Conservation (phyloP, 2,797 vertebrate genomes). For the Alectoris magna region DNA sequence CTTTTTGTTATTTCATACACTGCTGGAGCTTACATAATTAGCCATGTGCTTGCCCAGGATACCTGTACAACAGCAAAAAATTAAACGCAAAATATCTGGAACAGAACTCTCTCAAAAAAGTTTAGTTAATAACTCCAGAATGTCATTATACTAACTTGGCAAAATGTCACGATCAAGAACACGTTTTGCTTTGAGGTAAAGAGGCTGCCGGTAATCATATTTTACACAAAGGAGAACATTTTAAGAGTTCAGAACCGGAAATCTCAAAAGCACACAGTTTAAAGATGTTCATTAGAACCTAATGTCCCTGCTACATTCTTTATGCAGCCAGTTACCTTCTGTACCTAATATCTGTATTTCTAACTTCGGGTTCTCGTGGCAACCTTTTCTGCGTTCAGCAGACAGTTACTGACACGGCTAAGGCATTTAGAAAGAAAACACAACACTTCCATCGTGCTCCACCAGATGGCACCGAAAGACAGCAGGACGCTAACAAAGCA, state of each 20-base stretch:
- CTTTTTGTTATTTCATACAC: background rate
- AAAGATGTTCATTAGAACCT: background rate
- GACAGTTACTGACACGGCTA: background rate
- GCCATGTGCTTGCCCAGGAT: background rate
- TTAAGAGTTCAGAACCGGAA: background rate
- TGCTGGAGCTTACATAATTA: background rate
- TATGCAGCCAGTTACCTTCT: background rate
- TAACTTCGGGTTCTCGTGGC: background rate
- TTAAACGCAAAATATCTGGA: background rate
- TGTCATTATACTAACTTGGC: background rate
- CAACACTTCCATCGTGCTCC: background rate
- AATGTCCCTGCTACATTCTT: background rate
- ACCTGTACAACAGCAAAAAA: background rate
- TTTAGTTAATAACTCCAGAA: background rate
- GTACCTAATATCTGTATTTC: background rate
- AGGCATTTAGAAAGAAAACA: background rate
- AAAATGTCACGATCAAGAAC: background rate
- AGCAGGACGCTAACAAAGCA: background rate
- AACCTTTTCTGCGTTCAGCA: background rate
- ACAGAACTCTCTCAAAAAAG: background rate
- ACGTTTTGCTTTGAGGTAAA: background rate
- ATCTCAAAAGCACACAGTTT: background rate
- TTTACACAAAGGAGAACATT: background rate
- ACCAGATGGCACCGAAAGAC: slow-evolving; percentile 11
- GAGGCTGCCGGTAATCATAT: background rate